A percentile compares a stretch with the other conserved stretches of the same genome.
phyloP scores from a whole-genome alignment of 1,140 invertebrate genomes.

The Dendrolimus kikuchii region DNA sequence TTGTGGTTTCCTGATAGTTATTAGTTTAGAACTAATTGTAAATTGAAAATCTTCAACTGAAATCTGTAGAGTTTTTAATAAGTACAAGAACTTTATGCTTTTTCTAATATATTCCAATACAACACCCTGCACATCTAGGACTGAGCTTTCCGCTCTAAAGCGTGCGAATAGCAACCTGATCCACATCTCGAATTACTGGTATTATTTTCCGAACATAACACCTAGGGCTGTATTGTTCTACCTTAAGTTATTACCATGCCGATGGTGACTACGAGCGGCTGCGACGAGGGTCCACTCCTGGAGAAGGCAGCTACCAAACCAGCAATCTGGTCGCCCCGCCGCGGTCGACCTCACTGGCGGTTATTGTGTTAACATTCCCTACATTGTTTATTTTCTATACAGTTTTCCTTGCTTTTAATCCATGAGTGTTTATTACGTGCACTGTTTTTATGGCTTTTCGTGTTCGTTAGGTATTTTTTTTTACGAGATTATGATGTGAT shows the following conservation, averaged over 20 bases:
- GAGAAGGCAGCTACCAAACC: constrained; percentile 14
- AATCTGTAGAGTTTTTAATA: too few relatives aligned
- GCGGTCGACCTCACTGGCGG: constrained; percentile 64
- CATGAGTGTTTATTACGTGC: constrained; percentile 30
- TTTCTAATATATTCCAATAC: constrained; percentile 1
- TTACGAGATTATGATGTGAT: too few relatives aligned
- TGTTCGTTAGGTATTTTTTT: constrained; percentile 14
- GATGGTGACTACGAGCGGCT: constrained; percentile 27
- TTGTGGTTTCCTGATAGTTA: too few relatives aligned
- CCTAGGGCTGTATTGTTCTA: constrained; percentile 21
- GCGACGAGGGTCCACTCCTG: constrained; percentile 5
- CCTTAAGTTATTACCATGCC: constrained; percentile 43
- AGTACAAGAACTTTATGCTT: too few relatives aligned
- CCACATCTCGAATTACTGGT: constrained; percentile 42
- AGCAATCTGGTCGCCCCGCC: constrained; percentile 48
- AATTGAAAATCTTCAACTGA: too few relatives aligned
- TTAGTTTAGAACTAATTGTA: too few relatives aligned
- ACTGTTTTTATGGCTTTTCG: constrained; percentile 22
- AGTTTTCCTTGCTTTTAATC: constrained; percentile 15
- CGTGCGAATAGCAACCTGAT: constrained; percentile 45
- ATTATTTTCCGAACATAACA: constrained; percentile 47
- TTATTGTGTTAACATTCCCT: constrained; percentile 68
- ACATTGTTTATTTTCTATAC: constrained; percentile 13
- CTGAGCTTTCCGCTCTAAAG: constrained; percentile 48
- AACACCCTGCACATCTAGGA: constrained; percentile 19